Evolutionary conservation across 2,888 invertebrate species (phyloP).

Genomic region (Trilocha varians): DNA sequence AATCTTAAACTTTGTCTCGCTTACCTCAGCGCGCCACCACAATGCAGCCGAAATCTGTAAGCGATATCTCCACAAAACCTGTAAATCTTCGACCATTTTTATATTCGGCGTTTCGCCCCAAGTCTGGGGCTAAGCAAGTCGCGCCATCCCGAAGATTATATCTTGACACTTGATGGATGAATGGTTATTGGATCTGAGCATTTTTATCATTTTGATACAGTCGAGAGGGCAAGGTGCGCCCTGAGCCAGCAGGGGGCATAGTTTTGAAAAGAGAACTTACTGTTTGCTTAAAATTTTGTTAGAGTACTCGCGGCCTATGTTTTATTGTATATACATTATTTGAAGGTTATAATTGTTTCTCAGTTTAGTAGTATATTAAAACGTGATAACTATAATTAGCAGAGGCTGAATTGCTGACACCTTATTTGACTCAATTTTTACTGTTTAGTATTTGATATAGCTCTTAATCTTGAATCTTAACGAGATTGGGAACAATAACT

Average conservation of each 20-base stretch:
- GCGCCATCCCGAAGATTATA: slow-evolving; percentile 74
- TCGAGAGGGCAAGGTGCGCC: slow-evolving; percentile 53
- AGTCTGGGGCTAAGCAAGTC: slow-evolving; percentile 62
- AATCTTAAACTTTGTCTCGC: slow-evolving; percentile 5
- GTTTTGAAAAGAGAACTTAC: slow-evolving; percentile 18
- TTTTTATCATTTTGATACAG: slow-evolving; percentile 76
- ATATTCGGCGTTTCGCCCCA: slow-evolving; percentile 58
- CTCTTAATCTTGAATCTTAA: no score
- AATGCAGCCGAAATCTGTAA: slow-evolving; percentile 57
- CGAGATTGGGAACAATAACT: no score
- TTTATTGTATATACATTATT: no score
- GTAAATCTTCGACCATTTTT: slow-evolving; percentile 71
- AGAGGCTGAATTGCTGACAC: no score
- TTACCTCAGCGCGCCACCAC: slow-evolving; percentile 26
- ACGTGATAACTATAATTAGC: no score
- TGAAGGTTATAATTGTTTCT: no score
- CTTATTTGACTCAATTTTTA: no score
- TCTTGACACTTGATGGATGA: slow-evolving; percentile 85
- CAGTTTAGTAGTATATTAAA: no score
- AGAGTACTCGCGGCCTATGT: slow-evolving; percentile 16
- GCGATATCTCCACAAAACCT: slow-evolving; percentile 59
- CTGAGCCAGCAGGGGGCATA: slow-evolving; percentile 36
- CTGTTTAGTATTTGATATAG: no score
- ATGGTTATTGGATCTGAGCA: slow-evolving; percentile 84
- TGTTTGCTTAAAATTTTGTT: slow-evolving; percentile 7